Evolutionary conservation across 2,888 invertebrate genomes (phyloP), one percentile per base, ranked within the genome.

Genomic region (Cantharis lateralis): DNA sequence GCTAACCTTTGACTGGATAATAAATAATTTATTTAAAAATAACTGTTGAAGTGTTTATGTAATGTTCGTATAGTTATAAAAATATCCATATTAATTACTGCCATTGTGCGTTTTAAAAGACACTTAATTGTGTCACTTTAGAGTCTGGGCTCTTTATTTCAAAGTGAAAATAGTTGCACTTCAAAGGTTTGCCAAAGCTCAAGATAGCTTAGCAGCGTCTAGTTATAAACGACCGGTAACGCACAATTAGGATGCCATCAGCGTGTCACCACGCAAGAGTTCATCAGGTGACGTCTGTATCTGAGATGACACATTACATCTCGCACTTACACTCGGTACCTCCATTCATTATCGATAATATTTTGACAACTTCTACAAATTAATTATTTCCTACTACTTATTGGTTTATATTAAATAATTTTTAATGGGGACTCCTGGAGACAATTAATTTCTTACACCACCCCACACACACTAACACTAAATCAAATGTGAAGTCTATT

Each of bases 221-320:
- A 77, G 76, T 81, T 81, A 81, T 81, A 81, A 81, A 81, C 80
- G 81, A 81, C 80, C 80, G 76, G 82, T 80, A 83, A 83, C 83
- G 83, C 82, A 83, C 83, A 83, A 83, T 83, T 83, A 86, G 84
- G 81, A 82, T 82, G 85, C 83, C 86, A 82, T 83, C 82, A 84
- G 83, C 86, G 83, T 85, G 84, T 85, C 85, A 85, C 83, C 84
- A 82, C 86, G 86, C 84, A 84, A 84, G 83, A 85, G 82, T 84
- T 84, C 85, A 83, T 82, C 84, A 83, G 81, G 82, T 83, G 83
- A 85, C 84, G 81, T 81, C 80, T 76, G 74, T 63, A 72, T 78
- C 77, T 71, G 76, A 78, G 79, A 80, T 80, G 80, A 81, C 80
- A 77, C 81, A 80, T 81, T 77, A 78, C 48, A 48, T 48, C n/a